Conservation (phyloP, 2,113 vertebrate species). For the Brienomyrus brachyistius region DNA sequence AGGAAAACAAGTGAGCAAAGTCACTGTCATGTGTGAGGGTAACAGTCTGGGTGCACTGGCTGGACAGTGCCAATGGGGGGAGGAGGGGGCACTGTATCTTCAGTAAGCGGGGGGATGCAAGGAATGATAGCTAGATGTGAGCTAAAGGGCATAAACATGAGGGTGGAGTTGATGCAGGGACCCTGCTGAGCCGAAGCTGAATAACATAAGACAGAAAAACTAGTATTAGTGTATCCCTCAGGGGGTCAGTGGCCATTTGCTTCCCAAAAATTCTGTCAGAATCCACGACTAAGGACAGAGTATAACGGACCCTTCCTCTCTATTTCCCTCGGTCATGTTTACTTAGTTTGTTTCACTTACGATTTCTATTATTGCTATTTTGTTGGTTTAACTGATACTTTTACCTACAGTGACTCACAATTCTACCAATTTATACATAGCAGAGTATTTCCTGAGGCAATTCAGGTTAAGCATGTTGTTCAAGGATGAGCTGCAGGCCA, state of each 20-base stretch:
- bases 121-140: not conserved
- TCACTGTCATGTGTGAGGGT: not conserved
- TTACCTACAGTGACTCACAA: slow-evolving; percentile 1
- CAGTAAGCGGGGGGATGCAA: not conserved
- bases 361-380: not conserved
- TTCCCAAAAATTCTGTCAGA: not conserved
- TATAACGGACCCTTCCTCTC: not conserved
- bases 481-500: not conserved
- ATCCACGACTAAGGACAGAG: not conserved
- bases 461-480: not conserved
- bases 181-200: not conserved
- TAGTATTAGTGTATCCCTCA: not conserved
- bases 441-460: not conserved
- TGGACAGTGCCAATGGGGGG: not conserved
- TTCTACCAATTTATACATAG: not conserved
- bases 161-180: not conserved
- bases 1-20: not conserved
- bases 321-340: not conserved
- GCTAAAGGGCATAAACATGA: not conserved
- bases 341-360: not conserved
- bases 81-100: not conserved
- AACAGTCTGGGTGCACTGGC: not conserved
- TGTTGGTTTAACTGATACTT: not conserved
- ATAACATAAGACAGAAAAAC: not conserved
- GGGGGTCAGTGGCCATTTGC: not conserved